Conservation (phyloP, 2,797 vertebrate species). For the Amblyopsis hoosieri region DNA sequence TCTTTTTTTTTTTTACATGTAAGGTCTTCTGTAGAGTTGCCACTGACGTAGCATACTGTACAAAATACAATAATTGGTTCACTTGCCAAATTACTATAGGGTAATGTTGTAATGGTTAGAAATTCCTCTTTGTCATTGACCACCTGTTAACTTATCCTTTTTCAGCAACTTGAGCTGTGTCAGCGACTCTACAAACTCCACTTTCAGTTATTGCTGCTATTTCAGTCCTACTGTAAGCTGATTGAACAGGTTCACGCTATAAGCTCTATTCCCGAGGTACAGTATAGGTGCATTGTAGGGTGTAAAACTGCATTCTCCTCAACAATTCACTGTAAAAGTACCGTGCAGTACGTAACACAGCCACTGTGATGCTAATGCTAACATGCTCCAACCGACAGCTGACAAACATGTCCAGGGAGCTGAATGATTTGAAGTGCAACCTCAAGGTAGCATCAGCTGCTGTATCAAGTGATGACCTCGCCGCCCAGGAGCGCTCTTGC, state of each 20-base stretch:
- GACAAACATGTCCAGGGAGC: slow-evolving; percentile 92
- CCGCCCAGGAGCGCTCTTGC: slow-evolving; percentile 53
- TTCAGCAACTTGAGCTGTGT: slow-evolving; percentile 96
- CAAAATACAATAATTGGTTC: slow-evolving; percentile 4
- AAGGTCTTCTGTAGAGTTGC: neutral
- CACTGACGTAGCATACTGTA: slow-evolving; percentile 1
- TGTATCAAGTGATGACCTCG: slow-evolving; percentile 71
- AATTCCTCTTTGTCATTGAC: neutral
- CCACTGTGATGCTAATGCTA: slow-evolving; percentile 10
- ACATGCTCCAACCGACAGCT: slow-evolving; percentile 74
- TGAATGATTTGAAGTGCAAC: slow-evolving; percentile 88
- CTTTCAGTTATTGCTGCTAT: slow-evolving; percentile 97
- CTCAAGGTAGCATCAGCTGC: slow-evolving; percentile 85
- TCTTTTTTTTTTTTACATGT: slow-evolving; percentile 3
- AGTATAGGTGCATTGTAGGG: slow-evolving; percentile 41
- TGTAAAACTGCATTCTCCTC: neutral
- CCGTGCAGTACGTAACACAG: neutral
- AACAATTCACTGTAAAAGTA: neutral
- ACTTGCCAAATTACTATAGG: neutral
- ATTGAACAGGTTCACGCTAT: slow-evolving; percentile 92
- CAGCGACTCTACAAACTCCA: slow-evolving; percentile 98
- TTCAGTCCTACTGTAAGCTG: slow-evolving; percentile 99
- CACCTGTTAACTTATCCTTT: slow-evolving; percentile 25
- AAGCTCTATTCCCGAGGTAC: slow-evolving; percentile 90
- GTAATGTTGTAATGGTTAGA: neutral